Evolutionary conservation across 2,888 invertebrate genomes (phyloP).

Genomic region (Chirona hameri): DNA sequence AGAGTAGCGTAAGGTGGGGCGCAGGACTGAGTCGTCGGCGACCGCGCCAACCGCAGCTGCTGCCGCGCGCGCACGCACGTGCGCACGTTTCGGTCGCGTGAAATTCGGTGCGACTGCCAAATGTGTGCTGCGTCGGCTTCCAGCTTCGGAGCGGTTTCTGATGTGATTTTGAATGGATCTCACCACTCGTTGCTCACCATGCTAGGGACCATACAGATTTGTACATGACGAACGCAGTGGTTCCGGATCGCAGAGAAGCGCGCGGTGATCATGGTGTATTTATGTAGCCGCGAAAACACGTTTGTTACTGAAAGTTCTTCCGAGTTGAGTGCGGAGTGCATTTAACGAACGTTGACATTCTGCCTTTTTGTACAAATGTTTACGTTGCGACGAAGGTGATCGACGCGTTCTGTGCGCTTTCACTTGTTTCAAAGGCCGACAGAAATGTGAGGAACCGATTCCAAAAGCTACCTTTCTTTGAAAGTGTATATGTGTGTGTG

Average conservation of each 20-base stretch:
- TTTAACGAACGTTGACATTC: background rate
- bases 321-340: background rate
- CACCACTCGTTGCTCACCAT: conserved; percentile 26
- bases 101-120: conserved; percentile 13
- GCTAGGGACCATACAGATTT: background rate
- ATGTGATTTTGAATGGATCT: conserved; percentile 24
- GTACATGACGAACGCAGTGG: background rate
- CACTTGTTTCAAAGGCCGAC: background rate
- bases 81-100: background rate
- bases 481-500: background rate
- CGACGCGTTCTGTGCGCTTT: background rate
- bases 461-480: background rate
- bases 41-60: background rate
- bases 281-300: background rate
- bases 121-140: background rate
- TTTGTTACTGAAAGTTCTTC: background rate
- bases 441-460: background rate
- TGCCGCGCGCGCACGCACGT: background rate
- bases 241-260: background rate
- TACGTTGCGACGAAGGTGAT: background rate
- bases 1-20: background rate
- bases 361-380: conserved; percentile 7
- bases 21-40: background rate
- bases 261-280: conserved; percentile 3
- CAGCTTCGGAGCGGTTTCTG: background rate